Base-by-base conservation (phyloP, 2,797 vertebrate genomes). In the Coendou prehensilis region DNA sequence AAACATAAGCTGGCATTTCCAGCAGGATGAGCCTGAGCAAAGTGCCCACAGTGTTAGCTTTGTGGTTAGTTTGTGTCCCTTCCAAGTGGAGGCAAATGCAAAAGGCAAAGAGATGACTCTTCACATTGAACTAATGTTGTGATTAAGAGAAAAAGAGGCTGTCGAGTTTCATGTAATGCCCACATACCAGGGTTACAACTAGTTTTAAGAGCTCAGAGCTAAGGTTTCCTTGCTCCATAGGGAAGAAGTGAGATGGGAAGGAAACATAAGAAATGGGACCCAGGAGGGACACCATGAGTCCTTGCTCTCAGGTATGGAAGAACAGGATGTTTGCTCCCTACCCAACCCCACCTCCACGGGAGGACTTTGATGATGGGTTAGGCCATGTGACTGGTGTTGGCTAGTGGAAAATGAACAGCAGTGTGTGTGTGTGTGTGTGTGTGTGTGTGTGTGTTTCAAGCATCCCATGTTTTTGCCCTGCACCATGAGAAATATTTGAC, bases 81-180 rank as follows among this genome's bases (percentile, higher is more conserved):
- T 92, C 56, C 56, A 71, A 64, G 69, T 67, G 56, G 87, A 96
- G 76, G 79, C 6, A 75, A 45, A 30, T 56, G 20, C 80, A 84
- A 91, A 89, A 64, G 37, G 28, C 28, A 23, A 61, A 71, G 33
- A 86, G 47, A 37, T 61, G 10, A 50, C n/a, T 94, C 71, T 89
- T 93, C 33, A 92, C 15, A 85, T 13, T 1, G n/a, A 94, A 56
- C 52, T 18, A 10, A 87, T 86, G 30, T 45, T 80, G 18, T 4
- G 63, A 11, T 61, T 5, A 57, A 80, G 37, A 95, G 78, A 89
- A 69, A 82, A 88, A 15, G 3, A 14, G 54, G 61, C 33, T 41
- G 23, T 33, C 8, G 11, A 37, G 33, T 78, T 86, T 91, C 47
- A 79, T 37, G 33, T 26, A 61, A 79, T 28, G 26, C 50, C 80